Evolutionary conservation across 2,888 invertebrate genomes (phyloP).

Genomic region (Plebejus anna): DNA sequence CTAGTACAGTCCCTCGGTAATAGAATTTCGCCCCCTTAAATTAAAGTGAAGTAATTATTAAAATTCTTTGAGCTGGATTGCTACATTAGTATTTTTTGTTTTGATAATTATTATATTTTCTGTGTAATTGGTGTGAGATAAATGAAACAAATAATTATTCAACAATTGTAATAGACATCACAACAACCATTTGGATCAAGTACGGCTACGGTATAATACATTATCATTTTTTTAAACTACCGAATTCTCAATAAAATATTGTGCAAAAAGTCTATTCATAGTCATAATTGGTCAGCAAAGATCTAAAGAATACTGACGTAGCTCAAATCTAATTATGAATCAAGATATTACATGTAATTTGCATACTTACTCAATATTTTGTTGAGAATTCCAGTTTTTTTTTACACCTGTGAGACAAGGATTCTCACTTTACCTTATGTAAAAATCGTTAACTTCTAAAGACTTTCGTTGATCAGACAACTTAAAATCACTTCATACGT

Average conservation of each 20-base stretch:
- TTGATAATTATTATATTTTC: not conserved
- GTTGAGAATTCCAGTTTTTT: not conserved
- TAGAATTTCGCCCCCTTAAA: no score
- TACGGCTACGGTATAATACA: slow-evolving; percentile 50
- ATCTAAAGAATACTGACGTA: not conserved
- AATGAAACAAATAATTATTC: slow-evolving; percentile 47
- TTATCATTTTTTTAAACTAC: slow-evolving; percentile 39
- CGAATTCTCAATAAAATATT: slow-evolving; percentile 25
- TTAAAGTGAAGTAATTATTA: no score
- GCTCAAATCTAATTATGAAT: not conserved
- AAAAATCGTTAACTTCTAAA: not conserved
- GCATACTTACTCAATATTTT: not conserved
- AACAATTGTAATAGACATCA: slow-evolving; percentile 79
- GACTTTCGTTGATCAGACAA: slow-evolving; percentile 20
- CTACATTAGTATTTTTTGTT: not conserved
- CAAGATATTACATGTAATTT: not conserved
- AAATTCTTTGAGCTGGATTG: no score
- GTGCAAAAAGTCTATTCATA: not conserved
- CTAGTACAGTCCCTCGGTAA: no score
- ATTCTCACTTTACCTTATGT: not conserved
- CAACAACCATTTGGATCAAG: slow-evolving; percentile 77
- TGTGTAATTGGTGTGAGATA: slow-evolving; percentile 12
- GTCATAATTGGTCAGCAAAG: not conserved
- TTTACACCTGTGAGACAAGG: not conserved
- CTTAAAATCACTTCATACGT: not conserved